Conservation (phyloP, 2,113 vertebrate genomes). For the Semnornis frantzii region DNA sequence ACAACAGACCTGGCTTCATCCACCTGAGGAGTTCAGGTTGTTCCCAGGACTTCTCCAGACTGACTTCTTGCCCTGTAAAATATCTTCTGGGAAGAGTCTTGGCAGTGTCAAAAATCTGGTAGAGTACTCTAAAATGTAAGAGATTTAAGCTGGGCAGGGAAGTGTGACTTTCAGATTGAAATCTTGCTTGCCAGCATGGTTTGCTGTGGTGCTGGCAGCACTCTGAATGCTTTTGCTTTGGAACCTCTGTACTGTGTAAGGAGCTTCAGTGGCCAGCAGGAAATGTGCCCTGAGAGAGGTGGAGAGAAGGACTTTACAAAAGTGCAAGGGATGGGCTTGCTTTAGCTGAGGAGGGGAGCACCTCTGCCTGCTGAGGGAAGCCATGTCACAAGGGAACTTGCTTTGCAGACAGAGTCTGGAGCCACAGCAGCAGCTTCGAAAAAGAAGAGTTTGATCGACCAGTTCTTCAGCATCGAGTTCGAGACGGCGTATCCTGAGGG, state of each 20-base stretch:
- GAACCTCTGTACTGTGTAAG: background rate
- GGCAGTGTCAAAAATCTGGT: background rate
- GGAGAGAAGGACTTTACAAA: background rate
- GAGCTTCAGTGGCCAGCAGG: background rate
- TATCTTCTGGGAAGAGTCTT: background rate
- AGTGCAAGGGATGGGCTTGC: background rate
- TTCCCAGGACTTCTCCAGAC: background rate
- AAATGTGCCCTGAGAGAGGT: background rate
- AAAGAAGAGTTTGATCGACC: conserved; percentile 98
- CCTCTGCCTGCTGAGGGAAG: background rate
- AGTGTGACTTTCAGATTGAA: background rate
- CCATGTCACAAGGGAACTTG: background rate
- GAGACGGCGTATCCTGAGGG: conserved; percentile 95
- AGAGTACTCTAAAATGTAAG: background rate
- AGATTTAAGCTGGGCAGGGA: background rate
- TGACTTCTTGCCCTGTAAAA: background rate
- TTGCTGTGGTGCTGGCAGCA: background rate
- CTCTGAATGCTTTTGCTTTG: background rate
- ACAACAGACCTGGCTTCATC: background rate
- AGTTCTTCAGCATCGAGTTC: conserved; percentile 97
- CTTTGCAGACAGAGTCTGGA: conserved; percentile 79
- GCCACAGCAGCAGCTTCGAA: conserved; percentile 77
- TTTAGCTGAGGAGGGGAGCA: background rate
- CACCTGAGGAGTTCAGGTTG: background rate
- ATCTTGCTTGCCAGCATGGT: background rate